Evolutionary conservation across 2,113 vertebrate genomes (phyloP).

Genomic region (Labrus mixtus): DNA sequence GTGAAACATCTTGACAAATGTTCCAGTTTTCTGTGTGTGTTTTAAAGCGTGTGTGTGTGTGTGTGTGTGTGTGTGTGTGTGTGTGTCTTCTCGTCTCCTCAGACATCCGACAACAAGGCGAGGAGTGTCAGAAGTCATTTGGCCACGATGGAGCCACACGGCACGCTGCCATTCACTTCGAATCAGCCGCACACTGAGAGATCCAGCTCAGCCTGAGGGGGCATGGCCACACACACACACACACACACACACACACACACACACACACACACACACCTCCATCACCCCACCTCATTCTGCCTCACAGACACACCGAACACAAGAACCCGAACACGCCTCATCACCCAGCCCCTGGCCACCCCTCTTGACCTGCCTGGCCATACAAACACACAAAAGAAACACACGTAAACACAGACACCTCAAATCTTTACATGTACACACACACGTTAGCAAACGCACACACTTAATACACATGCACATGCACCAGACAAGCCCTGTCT

Average conservation of each 20-base stretch:
- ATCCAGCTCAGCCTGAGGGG: slow-evolving; percentile 63
- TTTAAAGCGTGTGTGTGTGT: slow-evolving; percentile 9
- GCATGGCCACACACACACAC: slow-evolving; percentile 27
- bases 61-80: slow-evolving; percentile 40
- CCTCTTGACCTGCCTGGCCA: slow-evolving; percentile 43
- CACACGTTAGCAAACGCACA: slow-evolving; percentile 54
- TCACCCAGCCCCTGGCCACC: slow-evolving; percentile 65
- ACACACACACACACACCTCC: slow-evolving; percentile 43
- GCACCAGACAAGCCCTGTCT: slow-evolving; percentile 74
- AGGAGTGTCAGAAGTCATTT: slow-evolving; percentile 84
- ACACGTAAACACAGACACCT: slow-evolving; percentile 51
- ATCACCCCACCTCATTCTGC: slow-evolving; percentile 52
- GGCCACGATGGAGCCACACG: slow-evolving; percentile 70
- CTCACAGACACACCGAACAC: slow-evolving; percentile 66
- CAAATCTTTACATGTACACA: slow-evolving; percentile 7
- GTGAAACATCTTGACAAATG: slow-evolving; percentile 52
- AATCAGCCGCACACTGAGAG: slow-evolving; percentile 75
- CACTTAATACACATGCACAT: slow-evolving; percentile 58
- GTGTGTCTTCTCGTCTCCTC: slow-evolving; percentile 62
- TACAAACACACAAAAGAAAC: slow-evolving; percentile 43
- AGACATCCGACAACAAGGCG: slow-evolving; percentile 77
- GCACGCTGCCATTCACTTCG: slow-evolving; percentile 78
- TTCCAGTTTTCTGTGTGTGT: slow-evolving; percentile 30
- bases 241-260: slow-evolving; percentile 43
- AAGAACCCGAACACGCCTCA: slow-evolving; percentile 63